Base-by-base conservation (phyloP, 2,888 invertebrate genomes). In the Actias luna region DNA sequence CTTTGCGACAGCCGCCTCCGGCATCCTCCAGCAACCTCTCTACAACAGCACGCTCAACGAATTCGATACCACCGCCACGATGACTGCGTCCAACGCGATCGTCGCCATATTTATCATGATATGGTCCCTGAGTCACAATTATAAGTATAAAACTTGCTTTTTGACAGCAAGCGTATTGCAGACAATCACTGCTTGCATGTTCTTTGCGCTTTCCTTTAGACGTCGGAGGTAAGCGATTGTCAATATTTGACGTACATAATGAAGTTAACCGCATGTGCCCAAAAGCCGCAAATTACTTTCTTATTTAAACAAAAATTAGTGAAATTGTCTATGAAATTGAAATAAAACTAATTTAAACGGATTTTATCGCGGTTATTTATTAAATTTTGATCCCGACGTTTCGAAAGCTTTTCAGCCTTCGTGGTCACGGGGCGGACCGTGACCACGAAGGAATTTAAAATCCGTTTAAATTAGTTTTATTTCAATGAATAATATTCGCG, bases 1-100 rank as follows among this genome's bases (percentile, higher is more conserved):
- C 63, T 85, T 89, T 68, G 77, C 92, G 0, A 86, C 88, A 0
- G 88, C 89, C 0, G 87, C 89, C 0, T 78, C 86, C 25, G 81
- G 81, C 67, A 85, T 92, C 3, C 80, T 92, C 1, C 89, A 87
- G 31, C 91, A 90, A 59, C 92, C 92, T 0, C 67, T 92, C 0
- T 90, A 88, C 80, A 88, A 87, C 67, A 86, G 84, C 59, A 87
- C 89, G 0, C 72, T 91, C 4, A 90, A 90, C 73, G 92, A 93
- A 18, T 92, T 92, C 75, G 89, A 92, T 63, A 85, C 87, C 0
- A 92, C 91, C 0, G 92, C 92, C 5, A 92, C 92, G 1, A 84
- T 86, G 73, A 88, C 90, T 3, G 80, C 88, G 0, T 87, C 92
- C 0, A 92, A 92, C 70, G 77, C 82, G 0, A 69, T 91, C 4